These are phyloP conservation scores for Cnemophilus loriae DNA, from an alignment of 2,113 vertebrate genomes.

Conservation along the genomic window DNA sequence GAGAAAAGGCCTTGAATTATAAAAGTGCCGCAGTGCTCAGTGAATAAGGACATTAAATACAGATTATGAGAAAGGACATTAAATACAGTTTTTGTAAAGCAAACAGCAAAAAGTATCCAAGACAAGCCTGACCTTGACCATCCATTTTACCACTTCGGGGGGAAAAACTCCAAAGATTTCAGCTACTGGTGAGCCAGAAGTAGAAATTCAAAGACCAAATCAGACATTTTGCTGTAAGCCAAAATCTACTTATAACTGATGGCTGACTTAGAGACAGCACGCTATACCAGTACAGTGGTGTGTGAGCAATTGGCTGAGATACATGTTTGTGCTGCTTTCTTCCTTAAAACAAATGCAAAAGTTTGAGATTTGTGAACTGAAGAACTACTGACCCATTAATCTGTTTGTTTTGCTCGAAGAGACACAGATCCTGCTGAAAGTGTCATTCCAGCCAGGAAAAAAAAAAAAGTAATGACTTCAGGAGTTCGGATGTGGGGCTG, in stretches of 20 bases:
- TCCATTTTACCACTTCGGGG: background rate
- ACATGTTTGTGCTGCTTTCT: background rate
- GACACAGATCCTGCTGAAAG: background rate
- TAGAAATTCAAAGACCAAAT: background rate
- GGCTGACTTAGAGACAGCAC: background rate
- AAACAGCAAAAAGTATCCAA: background rate
- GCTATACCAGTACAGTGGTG: background rate
- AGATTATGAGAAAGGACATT: background rate
- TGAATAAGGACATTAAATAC: background rate
- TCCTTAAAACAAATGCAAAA: background rate
- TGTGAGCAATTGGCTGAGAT: background rate
- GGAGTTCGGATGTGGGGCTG: background rate
- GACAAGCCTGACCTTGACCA: background rate
- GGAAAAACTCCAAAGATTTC: background rate
- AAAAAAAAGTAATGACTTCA: background rate
- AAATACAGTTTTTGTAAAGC: background rate
- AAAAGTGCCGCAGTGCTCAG: background rate
- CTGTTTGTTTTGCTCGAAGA: background rate
- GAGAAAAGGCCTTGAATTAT: background rate
- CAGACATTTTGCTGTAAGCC: background rate
- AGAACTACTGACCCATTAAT: background rate
- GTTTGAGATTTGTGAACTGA: background rate
- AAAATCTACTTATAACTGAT: background rate
- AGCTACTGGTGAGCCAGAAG: background rate
- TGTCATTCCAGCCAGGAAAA: background rate